Percentiles rank a stretch among this genome's conserved stretches.
Evolutionary conservation across 2,888 invertebrate species (phyloP).

Genomic region (Hyposoter dolosus): DNA sequence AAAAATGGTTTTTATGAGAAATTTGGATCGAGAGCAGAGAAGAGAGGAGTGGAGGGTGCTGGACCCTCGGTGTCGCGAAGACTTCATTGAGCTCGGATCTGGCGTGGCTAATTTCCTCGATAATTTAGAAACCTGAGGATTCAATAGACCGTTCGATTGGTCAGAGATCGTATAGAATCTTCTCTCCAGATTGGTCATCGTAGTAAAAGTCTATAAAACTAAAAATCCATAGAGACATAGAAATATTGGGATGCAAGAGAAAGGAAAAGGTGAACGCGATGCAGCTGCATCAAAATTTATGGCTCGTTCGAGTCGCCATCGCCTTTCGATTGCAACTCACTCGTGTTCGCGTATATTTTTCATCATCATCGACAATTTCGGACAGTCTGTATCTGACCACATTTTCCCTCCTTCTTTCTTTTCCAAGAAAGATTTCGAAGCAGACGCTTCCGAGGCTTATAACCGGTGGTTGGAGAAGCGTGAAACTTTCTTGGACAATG

Average conservation of each 20-base stretch:
- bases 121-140: conserved; percentile 14
- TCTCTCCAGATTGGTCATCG: conserved; percentile 26
- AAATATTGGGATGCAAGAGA: neutral
- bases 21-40: neutral
- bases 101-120: conserved; percentile 27
- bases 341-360: conserved; percentile 31
- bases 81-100: conserved; percentile 15
- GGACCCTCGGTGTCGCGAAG: neutral
- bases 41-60: neutral
- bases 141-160: conserved; percentile 44
- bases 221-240: neutral
- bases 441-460: conserved; percentile 5
- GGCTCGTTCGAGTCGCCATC: conserved; percentile 50
- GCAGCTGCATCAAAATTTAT: conserved; percentile 58
- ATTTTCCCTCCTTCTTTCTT: conserved; percentile 10
- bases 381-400: conserved; percentile 5
- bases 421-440: conserved; percentile 36
- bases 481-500: conserved; percentile 26
- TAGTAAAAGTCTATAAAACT: neutral
- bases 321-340: conserved; percentile 33
- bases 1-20: neutral
- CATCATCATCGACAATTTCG: conserved; percentile 22
- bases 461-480: conserved; percentile 6
- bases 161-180: conserved; percentile 18
- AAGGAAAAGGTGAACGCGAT: conserved; percentile 48